These are phyloP conservation scores for Pseudomyrmex gracilis DNA, from an alignment of 1,140 invertebrate genomes.

Conservation along the genomic window DNA sequence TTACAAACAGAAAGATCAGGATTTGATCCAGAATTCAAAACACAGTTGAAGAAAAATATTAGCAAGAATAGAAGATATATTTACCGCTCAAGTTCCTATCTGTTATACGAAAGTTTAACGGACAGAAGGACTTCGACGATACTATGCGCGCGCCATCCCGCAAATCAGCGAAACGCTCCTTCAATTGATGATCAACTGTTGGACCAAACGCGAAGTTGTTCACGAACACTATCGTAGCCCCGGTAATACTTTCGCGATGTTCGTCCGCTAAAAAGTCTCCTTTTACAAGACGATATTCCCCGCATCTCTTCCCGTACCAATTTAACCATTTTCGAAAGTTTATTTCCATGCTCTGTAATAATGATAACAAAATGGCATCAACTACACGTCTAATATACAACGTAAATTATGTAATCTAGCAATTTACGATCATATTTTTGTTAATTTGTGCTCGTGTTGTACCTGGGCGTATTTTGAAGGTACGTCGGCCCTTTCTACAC, in stretches of 20 bases:
- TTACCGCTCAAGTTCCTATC: constrained; percentile 93
- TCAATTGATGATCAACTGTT: constrained; percentile 97
- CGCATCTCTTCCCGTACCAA: constrained; percentile 98
- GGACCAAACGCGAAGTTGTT: constrained; percentile 99
- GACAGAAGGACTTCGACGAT: constrained; percentile 99
- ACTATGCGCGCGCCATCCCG: constrained; percentile 98
- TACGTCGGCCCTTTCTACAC: constrained; percentile 98
- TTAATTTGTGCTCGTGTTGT: constrained; percentile 50
- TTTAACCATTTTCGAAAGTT: constrained; percentile 97
- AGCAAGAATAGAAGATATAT: constrained; percentile 61
- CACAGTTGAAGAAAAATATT: not conserved
- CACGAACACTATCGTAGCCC: constrained; percentile 97
- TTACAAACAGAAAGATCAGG: constrained; percentile 72
- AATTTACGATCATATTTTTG: constrained; percentile 47
- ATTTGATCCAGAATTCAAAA: too few relatives aligned
- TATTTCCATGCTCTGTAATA: constrained; percentile 92
- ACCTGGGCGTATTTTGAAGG: constrained; percentile 97
- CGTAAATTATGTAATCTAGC: constrained; percentile 37
- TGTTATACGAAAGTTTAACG: constrained; percentile 98
- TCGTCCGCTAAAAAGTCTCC: constrained; percentile 97
- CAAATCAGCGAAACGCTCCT: constrained; percentile 97
- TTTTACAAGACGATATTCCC: constrained; percentile 96
- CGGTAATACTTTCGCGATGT: constrained; percentile 96
- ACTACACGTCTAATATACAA: not conserved
- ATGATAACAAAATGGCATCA: constrained; percentile 2